Evolutionary conservation across 1,140 invertebrate species (phyloP), one percentile per base, ranked within the genome.

Genomic region (Leptopilina boulardi): DNA sequence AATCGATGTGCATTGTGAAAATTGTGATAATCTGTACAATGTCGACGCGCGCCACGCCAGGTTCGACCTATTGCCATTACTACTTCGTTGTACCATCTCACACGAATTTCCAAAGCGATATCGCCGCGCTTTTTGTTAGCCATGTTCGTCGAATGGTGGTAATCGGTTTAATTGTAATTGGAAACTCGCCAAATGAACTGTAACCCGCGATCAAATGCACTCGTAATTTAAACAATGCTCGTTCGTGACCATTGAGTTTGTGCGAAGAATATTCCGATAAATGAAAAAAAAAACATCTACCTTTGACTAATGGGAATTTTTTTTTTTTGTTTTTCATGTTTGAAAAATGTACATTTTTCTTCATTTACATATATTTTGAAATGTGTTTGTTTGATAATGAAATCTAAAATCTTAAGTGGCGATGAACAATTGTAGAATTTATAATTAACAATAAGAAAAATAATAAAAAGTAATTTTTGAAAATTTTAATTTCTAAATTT

Each of bases 151-250:
- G 59, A 66, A 70, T 30, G 21, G 70, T 54, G 56, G 76, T 86
- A 84, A 86, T 85, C 84, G 79, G 79, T 85, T 83, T 80, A 78
- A 84, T 83, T 84, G 81, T 85, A 85, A 86, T 85, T 84, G 84
- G 81, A 80, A 85, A 84, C 80, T 77, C 70, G 82, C 82, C 82
- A 85, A 85, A 86, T 84, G 79, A 85, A 86, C 84, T 80, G 78
- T 84, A 79, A 84, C 80, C 70, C 77, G 76, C 76, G 74, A 83
- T 84, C 83, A 77, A 84, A 77, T 77, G 70, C 73, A 56, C 72
- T 78, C 73, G 74, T 81, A 84, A 85, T 84, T 84, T 77, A 77
- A 83, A 30, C 74, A n/a, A 59, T 74, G 18, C 34, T 74, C n/a
- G 38, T 26, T 70, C 56, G 19, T 66, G 59, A 66, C 26, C 59